Evolutionary conservation across 23 tunicate species (phyloP).

Genomic region (Trididemnum miniatum): DNA sequence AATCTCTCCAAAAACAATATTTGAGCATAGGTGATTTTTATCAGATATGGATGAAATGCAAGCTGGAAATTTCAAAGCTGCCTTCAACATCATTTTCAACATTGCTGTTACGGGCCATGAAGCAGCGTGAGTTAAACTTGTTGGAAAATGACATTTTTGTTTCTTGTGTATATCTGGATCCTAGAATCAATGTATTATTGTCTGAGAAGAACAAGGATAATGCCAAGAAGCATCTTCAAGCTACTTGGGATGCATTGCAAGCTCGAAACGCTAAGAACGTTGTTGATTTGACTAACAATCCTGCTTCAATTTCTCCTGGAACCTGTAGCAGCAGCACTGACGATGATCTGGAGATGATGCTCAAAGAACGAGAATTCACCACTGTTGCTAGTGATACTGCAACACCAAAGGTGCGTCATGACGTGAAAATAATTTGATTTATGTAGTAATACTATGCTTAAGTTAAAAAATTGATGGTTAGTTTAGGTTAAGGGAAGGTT

Average conservation of each 20-base stretch:
- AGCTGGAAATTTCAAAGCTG: not conserved
- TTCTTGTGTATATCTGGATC: conserved; percentile 11
- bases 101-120: not conserved
- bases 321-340: conserved; percentile 1
- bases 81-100: not conserved
- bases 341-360: conserved; percentile 1
- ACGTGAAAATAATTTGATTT: not conserved
- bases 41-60: conserved; percentile 1
- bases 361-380: not conserved
- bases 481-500: not conserved
- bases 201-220: not conserved
- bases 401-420: not conserved
- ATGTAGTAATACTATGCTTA: not conserved
- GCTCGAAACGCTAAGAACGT: not conserved
- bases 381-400: not conserved
- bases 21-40: conserved; percentile 15
- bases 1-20: not conserved
- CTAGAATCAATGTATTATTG: conserved; percentile 1
- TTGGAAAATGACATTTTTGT: not conserved
- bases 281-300: not conserved
- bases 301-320: not conserved
- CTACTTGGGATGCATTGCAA: not conserved
- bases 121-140: not conserved
- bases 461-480: not conserved
- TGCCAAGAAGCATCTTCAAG: conserved; percentile 2